Conservation (phyloP, 2,113 vertebrate species). For the Ciconia boyciana region DNA sequence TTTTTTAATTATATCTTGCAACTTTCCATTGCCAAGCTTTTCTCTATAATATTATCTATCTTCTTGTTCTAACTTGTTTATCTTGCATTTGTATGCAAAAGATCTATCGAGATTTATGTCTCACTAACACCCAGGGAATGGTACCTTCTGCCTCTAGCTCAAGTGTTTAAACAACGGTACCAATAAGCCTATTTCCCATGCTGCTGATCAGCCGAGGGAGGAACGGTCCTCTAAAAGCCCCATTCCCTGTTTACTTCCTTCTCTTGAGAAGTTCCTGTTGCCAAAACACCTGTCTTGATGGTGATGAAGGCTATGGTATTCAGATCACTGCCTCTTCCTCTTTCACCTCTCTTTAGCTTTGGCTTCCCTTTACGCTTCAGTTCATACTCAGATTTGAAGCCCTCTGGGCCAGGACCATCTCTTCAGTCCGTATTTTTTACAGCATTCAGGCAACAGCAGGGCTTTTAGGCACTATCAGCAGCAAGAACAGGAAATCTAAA, state of each 20-base stretch:
- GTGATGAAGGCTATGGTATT: background rate
- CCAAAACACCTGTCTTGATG: background rate
- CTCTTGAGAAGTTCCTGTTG: background rate
- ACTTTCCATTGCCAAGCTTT: background rate
- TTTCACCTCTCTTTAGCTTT: background rate
- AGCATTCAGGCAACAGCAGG: background rate
- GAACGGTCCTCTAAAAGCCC: background rate
- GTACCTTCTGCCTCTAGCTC: background rate
- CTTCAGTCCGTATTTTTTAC: background rate
- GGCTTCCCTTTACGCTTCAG: background rate
- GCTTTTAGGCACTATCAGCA: background rate
- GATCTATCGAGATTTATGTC: background rate
- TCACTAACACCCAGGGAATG: background rate
- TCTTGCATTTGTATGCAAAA: background rate
- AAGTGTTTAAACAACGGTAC: background rate
- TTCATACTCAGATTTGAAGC: background rate
- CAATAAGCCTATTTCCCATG: background rate
- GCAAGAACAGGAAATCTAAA: background rate
- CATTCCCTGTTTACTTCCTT: background rate
- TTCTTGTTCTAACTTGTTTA: background rate
- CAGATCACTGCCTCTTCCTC: background rate
- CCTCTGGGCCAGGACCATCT: background rate
- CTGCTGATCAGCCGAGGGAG: background rate
- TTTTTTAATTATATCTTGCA: background rate
- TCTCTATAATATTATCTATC: background rate